Conservation (phyloP, 2,113 vertebrate species). For the Barbus barbus region DNA sequence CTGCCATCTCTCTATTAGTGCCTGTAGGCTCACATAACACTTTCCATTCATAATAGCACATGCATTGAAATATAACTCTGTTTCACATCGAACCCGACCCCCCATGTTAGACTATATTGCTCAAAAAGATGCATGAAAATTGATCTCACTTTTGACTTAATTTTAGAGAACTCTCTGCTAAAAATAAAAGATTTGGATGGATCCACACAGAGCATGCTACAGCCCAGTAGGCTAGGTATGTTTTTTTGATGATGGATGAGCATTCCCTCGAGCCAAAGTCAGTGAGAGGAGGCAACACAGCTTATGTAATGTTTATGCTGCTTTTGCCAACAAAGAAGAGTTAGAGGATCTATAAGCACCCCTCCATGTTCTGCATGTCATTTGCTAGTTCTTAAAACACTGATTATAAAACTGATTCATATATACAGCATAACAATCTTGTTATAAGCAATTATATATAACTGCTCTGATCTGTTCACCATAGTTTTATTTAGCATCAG, state of each 20-base stretch:
- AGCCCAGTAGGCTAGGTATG: neutral
- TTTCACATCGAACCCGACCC: neutral
- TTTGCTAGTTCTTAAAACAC: neutral
- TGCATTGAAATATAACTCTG: neutral
- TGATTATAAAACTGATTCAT: neutral
- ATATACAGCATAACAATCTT: neutral
- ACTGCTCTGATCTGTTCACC: neutral
- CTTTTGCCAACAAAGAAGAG: neutral
- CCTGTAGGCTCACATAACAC: conserved; percentile 17
- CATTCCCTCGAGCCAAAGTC: neutral
- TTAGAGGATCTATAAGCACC: neutral
- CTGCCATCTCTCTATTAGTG: conserved; percentile 11
- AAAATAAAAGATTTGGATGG: neutral
- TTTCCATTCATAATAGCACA: conserved; percentile 28
- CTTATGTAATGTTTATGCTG: conserved; percentile 32
- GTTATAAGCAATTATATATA: neutral
- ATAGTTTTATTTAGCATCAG: neutral
- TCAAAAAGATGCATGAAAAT: conserved; percentile 4
- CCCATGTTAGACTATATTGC: neutral
- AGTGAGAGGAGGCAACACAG: neutral
- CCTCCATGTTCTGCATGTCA: neutral
- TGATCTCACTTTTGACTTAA: too few species aligned
- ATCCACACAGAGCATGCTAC: neutral
- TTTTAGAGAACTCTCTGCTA: neutral
- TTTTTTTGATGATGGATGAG: conserved; percentile 23